Conservation (phyloP, 2,888 invertebrate genomes). For the Operophtera brumata region DNA sequence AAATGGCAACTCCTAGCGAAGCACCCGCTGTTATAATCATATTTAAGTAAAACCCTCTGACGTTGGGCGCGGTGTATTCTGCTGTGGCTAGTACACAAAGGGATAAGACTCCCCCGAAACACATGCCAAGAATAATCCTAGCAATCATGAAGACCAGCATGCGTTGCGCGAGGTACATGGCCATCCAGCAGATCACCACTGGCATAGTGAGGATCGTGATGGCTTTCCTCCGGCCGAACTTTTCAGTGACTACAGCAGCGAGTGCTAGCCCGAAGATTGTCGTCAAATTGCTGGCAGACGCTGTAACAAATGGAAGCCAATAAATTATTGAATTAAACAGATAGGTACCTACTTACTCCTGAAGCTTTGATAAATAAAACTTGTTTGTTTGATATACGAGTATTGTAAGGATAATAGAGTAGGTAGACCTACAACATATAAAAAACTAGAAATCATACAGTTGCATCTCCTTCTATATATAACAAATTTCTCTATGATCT, state of each 20-base stretch:
- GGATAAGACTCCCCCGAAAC: slow-evolving; percentile 34
- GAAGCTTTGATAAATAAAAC: too few species aligned
- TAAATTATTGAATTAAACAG: neutral
- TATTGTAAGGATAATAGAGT: too few species aligned
- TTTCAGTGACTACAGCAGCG: slow-evolving; percentile 28
- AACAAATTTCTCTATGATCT: too few species aligned
- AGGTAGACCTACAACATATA: too few species aligned
- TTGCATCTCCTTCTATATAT: too few species aligned
- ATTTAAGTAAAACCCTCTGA: slow-evolving; percentile 31
- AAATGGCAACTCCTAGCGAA: slow-evolving; percentile 21
- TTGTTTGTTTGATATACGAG: too few species aligned
- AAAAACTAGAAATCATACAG: too few species aligned
- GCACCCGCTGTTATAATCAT: slow-evolving; percentile 30
- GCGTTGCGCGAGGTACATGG: slow-evolving; percentile 28
- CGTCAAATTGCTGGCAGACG: slow-evolving; percentile 29
- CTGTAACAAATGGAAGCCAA: slow-evolving; percentile 25
- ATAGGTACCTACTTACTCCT: neutral
- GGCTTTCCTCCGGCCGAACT: slow-evolving; percentile 29
- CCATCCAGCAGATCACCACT: slow-evolving; percentile 31
- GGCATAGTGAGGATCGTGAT: slow-evolving; percentile 27
- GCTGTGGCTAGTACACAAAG: slow-evolving; percentile 29
- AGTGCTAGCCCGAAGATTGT: slow-evolving; percentile 27
- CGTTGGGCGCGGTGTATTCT: slow-evolving; percentile 35
- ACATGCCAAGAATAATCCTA: slow-evolving; percentile 32
- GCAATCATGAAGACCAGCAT: slow-evolving; percentile 31